phyloP scores from a whole-genome alignment of 2,113 vertebrate species.

The Petroica traversi region DNA sequence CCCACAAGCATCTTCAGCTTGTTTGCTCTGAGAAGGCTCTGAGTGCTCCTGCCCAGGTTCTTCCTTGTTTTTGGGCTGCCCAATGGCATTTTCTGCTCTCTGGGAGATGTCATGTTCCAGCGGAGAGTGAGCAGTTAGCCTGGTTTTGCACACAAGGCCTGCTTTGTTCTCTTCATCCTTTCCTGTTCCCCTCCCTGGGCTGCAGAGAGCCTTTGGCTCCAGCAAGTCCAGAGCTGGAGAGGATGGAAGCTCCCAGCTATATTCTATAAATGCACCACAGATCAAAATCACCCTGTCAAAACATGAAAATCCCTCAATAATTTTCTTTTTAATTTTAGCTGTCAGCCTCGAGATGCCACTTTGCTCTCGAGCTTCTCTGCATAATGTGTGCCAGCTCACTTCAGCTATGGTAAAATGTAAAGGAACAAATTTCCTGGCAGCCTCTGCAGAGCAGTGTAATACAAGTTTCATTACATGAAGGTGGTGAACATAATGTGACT shows the following conservation, averaged over 20 bases:
- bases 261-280: not conserved
- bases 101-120: not conserved
- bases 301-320: conserved; percentile 3
- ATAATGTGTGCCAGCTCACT: not conserved
- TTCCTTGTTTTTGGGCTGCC: not conserved
- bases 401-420: not conserved
- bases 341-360: not conserved
- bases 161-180: not conserved
- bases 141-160: not conserved
- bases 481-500: conserved; percentile 9
- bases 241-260: not conserved
- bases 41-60: not conserved
- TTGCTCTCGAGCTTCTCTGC: not conserved
- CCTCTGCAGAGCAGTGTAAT: not conserved
- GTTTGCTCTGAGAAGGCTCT: not conserved
- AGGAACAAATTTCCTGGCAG: conserved; percentile 17
- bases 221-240: not conserved
- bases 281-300: not conserved
- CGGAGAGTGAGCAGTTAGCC: not conserved
- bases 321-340: not conserved
- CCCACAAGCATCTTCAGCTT: not conserved
- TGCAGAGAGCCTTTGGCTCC: not conserved
- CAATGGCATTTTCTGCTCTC: not conserved
- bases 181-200: not conserved
- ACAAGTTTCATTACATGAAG: not conserved